Percentiles rank a stretch among this genome's conserved stretches.
Conservation (phyloP, 2,797 vertebrate species). For the Simalia tracyae region DNA sequence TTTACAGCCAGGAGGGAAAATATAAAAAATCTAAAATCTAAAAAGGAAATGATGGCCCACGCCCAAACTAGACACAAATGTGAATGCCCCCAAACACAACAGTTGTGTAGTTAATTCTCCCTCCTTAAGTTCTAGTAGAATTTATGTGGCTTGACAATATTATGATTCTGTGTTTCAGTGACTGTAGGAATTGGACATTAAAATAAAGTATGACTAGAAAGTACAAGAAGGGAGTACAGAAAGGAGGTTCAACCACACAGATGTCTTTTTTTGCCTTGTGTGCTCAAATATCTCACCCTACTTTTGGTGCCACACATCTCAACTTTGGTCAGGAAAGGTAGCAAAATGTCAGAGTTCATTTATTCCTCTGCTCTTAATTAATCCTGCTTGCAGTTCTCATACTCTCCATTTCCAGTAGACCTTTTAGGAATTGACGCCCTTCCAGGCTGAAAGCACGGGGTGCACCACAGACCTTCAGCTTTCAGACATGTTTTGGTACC, state of each 20-base stretch:
- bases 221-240: no score
- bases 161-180: neutral
- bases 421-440: neutral
- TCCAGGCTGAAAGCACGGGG: neutral
- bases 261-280: no score
- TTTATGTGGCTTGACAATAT: neutral
- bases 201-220: no score
- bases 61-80: neutral
- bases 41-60: neutral
- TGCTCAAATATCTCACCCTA: no score
- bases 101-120: neutral
- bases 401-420: no score
- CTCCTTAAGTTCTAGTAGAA: neutral
- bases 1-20: neutral
- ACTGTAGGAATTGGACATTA: neutral
- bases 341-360: no score
- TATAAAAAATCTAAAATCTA: neutral
- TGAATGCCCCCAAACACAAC: neutral
- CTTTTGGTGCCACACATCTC: no score
- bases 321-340: no score
- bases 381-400: no score
- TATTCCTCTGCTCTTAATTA: no score
- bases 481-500: neutral
- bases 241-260: no score
- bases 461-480: neutral